Evolutionary conservation across 2,888 invertebrate genomes (phyloP).

Genomic region (Drosophila rubida): DNA sequence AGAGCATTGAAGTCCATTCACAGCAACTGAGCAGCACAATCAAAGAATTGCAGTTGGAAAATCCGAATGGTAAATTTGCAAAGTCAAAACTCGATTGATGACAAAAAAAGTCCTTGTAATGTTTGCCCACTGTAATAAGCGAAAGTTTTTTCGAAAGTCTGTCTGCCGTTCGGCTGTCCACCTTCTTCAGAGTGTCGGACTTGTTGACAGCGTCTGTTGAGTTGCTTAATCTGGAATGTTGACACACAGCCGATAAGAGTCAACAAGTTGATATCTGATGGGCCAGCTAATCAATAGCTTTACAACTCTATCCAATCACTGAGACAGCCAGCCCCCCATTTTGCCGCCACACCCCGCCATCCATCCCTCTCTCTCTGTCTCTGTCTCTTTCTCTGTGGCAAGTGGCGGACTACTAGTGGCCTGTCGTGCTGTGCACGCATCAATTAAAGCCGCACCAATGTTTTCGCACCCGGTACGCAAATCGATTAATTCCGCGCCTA

Average conservation of each 20-base stretch:
- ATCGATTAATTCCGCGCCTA: constrained; percentile 79
- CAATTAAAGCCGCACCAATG: constrained; percentile 83
- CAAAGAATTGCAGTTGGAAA: too few species aligned
- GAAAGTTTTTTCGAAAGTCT: constrained; percentile 2
- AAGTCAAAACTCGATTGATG: too few species aligned
- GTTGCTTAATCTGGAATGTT: constrained; percentile 39
- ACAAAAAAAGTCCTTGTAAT: too few species aligned
- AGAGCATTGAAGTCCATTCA: too few species aligned
- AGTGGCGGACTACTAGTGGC: constrained; percentile 11
- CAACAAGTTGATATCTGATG: constrained; percentile 20
- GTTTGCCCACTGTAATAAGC: too few species aligned
- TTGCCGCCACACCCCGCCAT: too few species aligned
- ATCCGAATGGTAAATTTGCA: too few species aligned
- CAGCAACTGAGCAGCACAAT: too few species aligned
- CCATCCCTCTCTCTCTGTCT: not conserved
- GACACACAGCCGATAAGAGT: constrained; percentile 40
- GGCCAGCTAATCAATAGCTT: constrained; percentile 54
- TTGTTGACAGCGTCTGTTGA: constrained; percentile 7
- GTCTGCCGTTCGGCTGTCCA: not conserved
- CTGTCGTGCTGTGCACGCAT: constrained; percentile 74
- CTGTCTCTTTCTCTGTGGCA: not conserved
- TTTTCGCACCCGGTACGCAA: constrained; percentile 83
- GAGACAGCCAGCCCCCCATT: constrained; percentile 8
- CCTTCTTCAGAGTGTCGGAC: not conserved
- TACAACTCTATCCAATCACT: constrained; percentile 60